Base-by-base conservation (phyloP, 1,140 invertebrate genomes). In the Drosophila aff. region DNA sequence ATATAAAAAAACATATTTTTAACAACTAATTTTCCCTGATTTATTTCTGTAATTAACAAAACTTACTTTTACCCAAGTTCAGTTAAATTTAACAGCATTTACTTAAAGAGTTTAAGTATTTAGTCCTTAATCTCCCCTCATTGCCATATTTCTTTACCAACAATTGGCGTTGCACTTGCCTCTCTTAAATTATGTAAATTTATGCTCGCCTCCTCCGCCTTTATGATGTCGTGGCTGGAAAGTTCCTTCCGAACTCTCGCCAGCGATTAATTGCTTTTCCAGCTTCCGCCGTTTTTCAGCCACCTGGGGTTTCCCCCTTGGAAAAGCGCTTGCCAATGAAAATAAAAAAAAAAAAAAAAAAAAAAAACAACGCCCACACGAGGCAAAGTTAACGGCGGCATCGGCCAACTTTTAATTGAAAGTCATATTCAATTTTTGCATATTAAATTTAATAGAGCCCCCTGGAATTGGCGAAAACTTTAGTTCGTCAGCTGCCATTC, bases 351-450 rank as follows among this genome's bases (percentile, higher is more conserved):
- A 9, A 8, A 31, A 61, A 46, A 65, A 28, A 26, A 50, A 57
- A 40, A 49, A 46, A 21, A 50, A 26, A 44, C 4, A 21, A 33
- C 76, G 61, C 76, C 72, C 72, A 82, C 64, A 66, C 57, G 41
- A 41, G 16, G 50, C 53, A 53, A 53, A 53, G 50, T 53, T 53
- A 53, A 52, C 28, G 21, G 49, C 65, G 33, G 73, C 63, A 23
- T 40, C 33, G 76, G 44, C 57, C 77, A 80, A 79, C 67, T 85
- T 90, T 90, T 90, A 90, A 90, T 90, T 90, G 82, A 90, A 90
- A 90, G 66, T 79, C 79, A 76, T 90, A 90, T 90, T 90, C 79
- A 85, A 90, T 90, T 90, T 90, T 82, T 80, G 79, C 75, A 89
- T 90, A 85, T 79, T 81, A 73, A 79, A 84, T 81, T 79, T 79